Conservation (phyloP, 2,113 vertebrate genomes). For the Rhea americana region DNA sequence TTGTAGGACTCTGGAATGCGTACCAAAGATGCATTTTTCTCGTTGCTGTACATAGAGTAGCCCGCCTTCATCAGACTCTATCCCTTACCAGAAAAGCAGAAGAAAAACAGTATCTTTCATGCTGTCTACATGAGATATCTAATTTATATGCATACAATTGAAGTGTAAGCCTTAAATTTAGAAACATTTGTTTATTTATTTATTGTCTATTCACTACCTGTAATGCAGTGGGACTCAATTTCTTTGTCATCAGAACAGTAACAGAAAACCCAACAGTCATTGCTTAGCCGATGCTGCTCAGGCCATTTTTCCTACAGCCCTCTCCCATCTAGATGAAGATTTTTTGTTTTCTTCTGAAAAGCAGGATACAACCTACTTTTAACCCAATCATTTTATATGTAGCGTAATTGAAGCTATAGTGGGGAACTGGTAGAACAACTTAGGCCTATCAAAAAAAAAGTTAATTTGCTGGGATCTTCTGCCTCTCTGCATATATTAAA, state of each 20-base stretch:
- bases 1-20: background rate
- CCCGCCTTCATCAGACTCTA: background rate
- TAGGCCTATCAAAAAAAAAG: background rate
- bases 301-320: background rate
- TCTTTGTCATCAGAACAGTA: background rate
- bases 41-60: background rate
- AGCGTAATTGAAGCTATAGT: background rate
- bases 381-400: background rate
- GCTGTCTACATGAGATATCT: background rate
- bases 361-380: background rate
- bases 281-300: background rate
- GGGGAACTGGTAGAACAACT: background rate
- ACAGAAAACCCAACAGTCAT: background rate
- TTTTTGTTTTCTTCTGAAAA: background rate
- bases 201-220: background rate
- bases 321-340: background rate
- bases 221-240: background rate
- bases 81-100: too few relatives aligned
- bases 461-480: background rate
- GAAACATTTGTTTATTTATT: background rate
- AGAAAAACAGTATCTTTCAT: background rate
- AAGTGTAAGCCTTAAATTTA: background rate
- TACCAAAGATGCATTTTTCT: background rate
- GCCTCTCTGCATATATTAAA: background rate
- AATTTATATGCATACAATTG: background rate